Percentiles rank a stretch among this genome's conserved stretches.
Conservation (phyloP, 2,888 invertebrate species). For the Pseudeuparius sepicola region DNA sequence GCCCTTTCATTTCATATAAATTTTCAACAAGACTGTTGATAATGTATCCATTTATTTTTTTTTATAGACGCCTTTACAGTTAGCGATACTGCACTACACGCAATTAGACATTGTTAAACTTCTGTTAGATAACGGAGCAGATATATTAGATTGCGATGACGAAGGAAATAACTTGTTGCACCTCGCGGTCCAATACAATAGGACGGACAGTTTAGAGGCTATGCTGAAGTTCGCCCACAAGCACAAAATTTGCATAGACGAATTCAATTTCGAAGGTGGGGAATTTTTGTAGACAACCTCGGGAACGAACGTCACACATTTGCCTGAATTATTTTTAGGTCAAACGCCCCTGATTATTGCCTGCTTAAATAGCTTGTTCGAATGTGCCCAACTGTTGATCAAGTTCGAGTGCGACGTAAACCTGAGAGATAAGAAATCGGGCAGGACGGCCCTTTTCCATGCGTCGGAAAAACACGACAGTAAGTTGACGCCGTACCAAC, state of each 20-base stretch:
- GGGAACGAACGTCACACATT: no score
- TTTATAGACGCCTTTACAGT: constrained; percentile 40
- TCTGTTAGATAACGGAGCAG: constrained; percentile 39
- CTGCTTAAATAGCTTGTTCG: constrained; percentile 33
- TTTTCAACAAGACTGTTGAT: background rate
- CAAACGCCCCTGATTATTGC: constrained; percentile 44
- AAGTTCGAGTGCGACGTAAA: constrained; percentile 34
- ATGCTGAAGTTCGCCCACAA: constrained; percentile 26
- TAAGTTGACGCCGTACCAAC: constrained; percentile 28
- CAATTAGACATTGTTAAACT: constrained; percentile 29
- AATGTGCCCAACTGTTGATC: constrained; percentile 35
- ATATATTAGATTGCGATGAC: constrained; percentile 34
- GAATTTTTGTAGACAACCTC: no score
- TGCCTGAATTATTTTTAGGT: constrained; percentile 36
- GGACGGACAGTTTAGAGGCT: constrained; percentile 26
- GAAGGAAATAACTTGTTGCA: constrained; percentile 41
- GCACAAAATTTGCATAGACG: constrained; percentile 28
- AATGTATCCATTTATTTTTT: constrained; percentile 8
- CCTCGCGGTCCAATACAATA: constrained; percentile 37
- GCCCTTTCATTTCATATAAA: no score
- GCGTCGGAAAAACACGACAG: constrained; percentile 37
- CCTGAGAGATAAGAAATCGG: constrained; percentile 39
- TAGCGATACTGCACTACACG: constrained; percentile 36
- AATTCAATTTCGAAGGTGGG: constrained; percentile 32
- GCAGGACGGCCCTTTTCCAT: constrained; percentile 43